Evolutionary conservation across 2,797 vertebrate species (phyloP).

Genomic region (Gadopsis bispinosus): DNA sequence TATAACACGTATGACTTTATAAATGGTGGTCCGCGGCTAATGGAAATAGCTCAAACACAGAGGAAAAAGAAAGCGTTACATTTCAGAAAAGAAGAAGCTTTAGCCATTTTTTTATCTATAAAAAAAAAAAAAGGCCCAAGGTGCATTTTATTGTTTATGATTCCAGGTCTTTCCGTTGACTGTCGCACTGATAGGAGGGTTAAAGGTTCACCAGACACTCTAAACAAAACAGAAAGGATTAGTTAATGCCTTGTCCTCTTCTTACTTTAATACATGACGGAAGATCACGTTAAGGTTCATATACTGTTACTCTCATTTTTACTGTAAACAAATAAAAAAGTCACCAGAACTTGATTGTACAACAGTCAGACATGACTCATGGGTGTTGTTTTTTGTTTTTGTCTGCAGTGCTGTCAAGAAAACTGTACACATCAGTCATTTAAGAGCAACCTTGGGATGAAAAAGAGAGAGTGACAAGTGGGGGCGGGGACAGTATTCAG

Average conservation of each 20-base stretch:
- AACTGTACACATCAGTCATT: constrained; percentile 85
- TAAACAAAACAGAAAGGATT: constrained; percentile 63
- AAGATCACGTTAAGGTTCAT: constrained; percentile 68
- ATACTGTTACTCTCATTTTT: constrained; percentile 58
- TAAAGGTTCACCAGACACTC: constrained; percentile 73
- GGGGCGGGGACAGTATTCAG: constrained; percentile 82
- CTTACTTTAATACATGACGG: constrained; percentile 82
- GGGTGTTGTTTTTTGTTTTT: constrained; percentile 20
- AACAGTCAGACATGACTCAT: constrained; percentile 83
- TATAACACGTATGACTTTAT: no score
- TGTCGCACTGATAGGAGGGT: constrained; percentile 83
- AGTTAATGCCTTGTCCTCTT: constrained; percentile 82
- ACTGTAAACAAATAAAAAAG: constrained; percentile 86
- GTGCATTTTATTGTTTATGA: constrained; percentile 86
- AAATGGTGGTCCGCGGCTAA: no score
- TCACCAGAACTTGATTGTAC: constrained; percentile 92
- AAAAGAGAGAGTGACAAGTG: constrained; percentile 45
- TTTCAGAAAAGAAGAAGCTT: constrained; percentile 86
- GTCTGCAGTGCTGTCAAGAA: constrained; percentile 77
- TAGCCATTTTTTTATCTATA: constrained; percentile 59
- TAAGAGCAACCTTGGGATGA: constrained; percentile 73
- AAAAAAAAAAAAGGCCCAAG: constrained; percentile 88
- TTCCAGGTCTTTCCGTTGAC: constrained; percentile 75
- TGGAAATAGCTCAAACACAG: constrained; percentile 88
- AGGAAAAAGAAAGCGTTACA: constrained; percentile 85